Conservation (phyloP, 2,113 vertebrate genomes). For the Pseudorhombus dupliciocellatus region DNA sequence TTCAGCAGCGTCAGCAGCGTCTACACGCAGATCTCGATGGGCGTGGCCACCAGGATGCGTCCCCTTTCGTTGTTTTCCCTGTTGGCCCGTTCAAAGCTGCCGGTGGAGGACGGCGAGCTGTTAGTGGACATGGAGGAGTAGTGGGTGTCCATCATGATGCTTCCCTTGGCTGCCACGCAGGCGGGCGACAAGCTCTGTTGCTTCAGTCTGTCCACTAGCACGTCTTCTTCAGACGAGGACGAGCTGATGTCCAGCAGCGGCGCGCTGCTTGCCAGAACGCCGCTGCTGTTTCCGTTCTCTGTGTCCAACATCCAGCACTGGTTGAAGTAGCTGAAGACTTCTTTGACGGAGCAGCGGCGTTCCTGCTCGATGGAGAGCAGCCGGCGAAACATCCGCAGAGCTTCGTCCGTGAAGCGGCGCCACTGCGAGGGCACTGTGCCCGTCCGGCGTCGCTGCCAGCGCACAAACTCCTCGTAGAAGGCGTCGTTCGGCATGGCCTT, state of each 20-base stretch:
- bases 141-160: constrained; percentile 75
- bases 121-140: constrained; percentile 73
- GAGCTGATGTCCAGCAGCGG: constrained; percentile 72
- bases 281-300: constrained; percentile 63
- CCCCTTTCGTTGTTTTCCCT: constrained; percentile 75
- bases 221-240: constrained; percentile 79
- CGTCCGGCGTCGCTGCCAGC: constrained; percentile 80
- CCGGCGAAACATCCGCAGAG: constrained; percentile 82
- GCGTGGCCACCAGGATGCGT: constrained; percentile 78
- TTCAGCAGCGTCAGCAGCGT: neutral
- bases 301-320: constrained; percentile 83
- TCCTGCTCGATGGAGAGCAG: constrained; percentile 80
- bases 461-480: constrained; percentile 84
- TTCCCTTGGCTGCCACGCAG: constrained; percentile 53
- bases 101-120: constrained; percentile 76
- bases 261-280: neutral
- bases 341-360: constrained; percentile 81
- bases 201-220: constrained; percentile 79
- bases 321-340: constrained; percentile 81
- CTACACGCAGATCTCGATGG: constrained; percentile 86
- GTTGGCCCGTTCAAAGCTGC: constrained; percentile 76
- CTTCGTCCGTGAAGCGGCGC: constrained; percentile 82
- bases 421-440: constrained; percentile 80
- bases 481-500: constrained; percentile 80
- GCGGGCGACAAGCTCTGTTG: constrained; percentile 78